Evolutionary conservation across 2,888 invertebrate species (phyloP), one percentile per base, ranked within the genome.

Genomic region (Formica aserva): DNA sequence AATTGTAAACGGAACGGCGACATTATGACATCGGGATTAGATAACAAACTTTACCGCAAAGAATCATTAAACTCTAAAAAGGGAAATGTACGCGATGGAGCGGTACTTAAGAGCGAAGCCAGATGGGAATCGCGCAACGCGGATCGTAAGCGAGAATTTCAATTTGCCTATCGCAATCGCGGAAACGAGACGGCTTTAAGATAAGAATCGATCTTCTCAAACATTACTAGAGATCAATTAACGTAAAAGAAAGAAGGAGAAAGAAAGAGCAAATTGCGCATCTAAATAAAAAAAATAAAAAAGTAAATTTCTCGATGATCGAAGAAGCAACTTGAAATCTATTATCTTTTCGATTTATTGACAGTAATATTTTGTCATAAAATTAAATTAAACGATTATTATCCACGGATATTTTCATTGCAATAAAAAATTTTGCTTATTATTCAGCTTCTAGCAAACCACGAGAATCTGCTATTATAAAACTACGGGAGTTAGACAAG

Each of bases 401-500:
- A 67, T 76, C 80, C 66, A 29, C 9, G 67, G 72, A 80, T 84
- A 84, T 57, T 52, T 52, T 76, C n/a, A n/a, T 69, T 60, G 57
- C 57, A 65, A 55, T 65, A 41, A 26, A 29, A 63, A 82, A 82
- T 86, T 84, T 78, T 32, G 18, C n/a, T 60, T 62, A 66, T 62
- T 15, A 77, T 83, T 82, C 72, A 66, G 41, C 13, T 84, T 78
- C 62, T 65, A 38, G 41, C 62, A 62, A 78, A 29, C 52, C 71
- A 35, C 57, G 29, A 45, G 65, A 87, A 81, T 87, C 69, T 81
- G 77, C 77, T 66, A 76, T 83, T 83, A 77, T 82, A 75, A 72
- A 57, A 74, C 48, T 66, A 29, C 26, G 9, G 38, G 38, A 41
- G 82, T 88, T 85, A 45, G n/a, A 80, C 80, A 85, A 87, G 80